Conservation (phyloP, 2,888 invertebrate species). For the Gymnosoma rotundatum region DNA sequence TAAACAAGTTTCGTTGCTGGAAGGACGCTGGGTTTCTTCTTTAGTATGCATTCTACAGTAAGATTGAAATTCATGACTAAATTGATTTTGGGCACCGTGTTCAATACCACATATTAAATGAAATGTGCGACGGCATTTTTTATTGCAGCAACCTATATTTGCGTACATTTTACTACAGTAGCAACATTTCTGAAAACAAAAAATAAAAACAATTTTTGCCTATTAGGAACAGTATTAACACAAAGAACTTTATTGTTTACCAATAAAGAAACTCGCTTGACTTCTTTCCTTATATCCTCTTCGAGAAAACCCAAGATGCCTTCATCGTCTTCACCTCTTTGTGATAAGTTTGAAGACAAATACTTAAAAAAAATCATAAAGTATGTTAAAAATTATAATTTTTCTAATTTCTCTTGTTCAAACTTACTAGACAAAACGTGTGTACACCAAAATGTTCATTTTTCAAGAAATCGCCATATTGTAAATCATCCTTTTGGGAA, state of each 20-base stretch:
- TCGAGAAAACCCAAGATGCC: conserved; percentile 89
- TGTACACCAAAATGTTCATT: conserved; percentile 85
- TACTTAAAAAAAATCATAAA: conserved; percentile 81
- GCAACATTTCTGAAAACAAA: conserved; percentile 84
- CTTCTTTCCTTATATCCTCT: conserved; percentile 87
- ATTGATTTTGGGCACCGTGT: conserved; percentile 86
- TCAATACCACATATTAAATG: conserved; percentile 89
- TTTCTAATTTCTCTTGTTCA: too few relatives aligned
- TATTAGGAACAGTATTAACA: too few relatives aligned
- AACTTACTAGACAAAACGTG: conserved; percentile 89
- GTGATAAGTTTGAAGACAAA: conserved; percentile 87
- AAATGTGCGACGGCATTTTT: conserved; percentile 86
- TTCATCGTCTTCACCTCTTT: conserved; percentile 86
- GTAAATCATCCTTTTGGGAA: conserved; percentile 59
- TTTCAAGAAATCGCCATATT: conserved; percentile 70
- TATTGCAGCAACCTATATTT: conserved; percentile 87
- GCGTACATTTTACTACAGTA: conserved; percentile 87
- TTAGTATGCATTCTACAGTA: conserved; percentile 76
- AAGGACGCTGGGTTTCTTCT: conserved; percentile 42
- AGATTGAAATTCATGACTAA: conserved; percentile 85
- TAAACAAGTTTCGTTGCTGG: conserved; percentile 83
- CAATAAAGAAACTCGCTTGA: conserved; percentile 85
- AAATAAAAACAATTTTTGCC: background rate
- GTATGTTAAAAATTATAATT: background rate
- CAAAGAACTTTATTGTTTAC: conserved; percentile 82